These are phyloP conservation scores for Dicrurus megarhynchus DNA, from an alignment of 2,113 vertebrate species.

Conservation along the genomic window DNA sequence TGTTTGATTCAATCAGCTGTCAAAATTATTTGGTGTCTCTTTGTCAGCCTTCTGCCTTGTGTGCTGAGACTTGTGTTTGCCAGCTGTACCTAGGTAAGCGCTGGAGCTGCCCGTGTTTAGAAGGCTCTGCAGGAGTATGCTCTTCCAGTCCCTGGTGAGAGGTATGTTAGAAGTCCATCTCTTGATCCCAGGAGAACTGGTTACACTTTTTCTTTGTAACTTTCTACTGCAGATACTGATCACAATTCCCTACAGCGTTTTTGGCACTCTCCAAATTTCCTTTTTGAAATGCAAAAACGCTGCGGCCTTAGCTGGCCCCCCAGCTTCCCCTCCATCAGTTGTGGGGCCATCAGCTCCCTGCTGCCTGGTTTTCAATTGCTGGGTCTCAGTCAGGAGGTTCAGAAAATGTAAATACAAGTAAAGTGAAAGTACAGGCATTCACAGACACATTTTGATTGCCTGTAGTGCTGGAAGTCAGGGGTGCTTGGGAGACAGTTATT, in stretches of 20 bases:
- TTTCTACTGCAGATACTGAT: background rate
- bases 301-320: background rate
- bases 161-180: background rate
- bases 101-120: background rate
- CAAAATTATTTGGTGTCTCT: background rate
- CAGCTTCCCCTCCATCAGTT: background rate
- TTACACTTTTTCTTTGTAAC: background rate
- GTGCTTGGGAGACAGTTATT: background rate
- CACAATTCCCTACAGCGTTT: fast-evolving
- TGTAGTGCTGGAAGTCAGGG: background rate
- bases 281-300: background rate
- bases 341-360: background rate
- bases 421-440: background rate
- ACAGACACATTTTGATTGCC: background rate
- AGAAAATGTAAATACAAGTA: background rate
- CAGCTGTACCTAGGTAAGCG: background rate
- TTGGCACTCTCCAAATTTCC: background rate
- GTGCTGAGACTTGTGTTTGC: background rate
- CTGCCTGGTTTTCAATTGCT: background rate
- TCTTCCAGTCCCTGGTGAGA: background rate
- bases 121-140: background rate
- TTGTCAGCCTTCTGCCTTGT: background rate
- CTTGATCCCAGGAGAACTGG: background rate
- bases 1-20: background rate
- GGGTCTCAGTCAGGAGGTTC: background rate